These are phyloP conservation scores for Erebia ligea DNA, from an alignment of 2,888 invertebrate species.

Conservation along the genomic window DNA sequence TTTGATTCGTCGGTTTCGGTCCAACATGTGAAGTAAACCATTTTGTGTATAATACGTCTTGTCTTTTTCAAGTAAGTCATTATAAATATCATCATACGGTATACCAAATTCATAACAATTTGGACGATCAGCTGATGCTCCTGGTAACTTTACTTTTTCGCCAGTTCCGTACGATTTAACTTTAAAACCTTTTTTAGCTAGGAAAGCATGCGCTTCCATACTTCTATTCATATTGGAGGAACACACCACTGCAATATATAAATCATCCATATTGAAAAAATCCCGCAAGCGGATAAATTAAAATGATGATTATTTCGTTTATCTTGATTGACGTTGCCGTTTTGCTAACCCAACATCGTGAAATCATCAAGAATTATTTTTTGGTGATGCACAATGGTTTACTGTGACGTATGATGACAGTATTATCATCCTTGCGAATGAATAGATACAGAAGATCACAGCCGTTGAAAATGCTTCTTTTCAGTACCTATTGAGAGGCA, in stretches of 20 bases:
- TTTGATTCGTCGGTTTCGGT: constrained; percentile 98
- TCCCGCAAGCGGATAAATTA: not conserved
- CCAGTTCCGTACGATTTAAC: constrained; percentile 97
- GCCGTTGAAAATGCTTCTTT: no score
- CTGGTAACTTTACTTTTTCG: constrained; percentile 98
- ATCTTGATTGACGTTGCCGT: no score
- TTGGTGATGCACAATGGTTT: no score
- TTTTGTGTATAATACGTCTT: constrained; percentile 98
- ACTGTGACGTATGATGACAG: no score
- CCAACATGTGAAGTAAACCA: constrained; percentile 98
- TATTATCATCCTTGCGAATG: no score
- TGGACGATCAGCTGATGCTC: constrained; percentile 95
- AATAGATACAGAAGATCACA: no score
- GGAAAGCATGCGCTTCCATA: constrained; percentile 99
- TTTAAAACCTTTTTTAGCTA: constrained; percentile 98
- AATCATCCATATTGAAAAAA: constrained; percentile 60
- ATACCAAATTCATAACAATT: constrained; percentile 99
- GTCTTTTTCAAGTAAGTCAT: constrained; percentile 95
- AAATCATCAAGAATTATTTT: no score
- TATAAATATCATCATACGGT: constrained; percentile 97
- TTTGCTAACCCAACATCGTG: no score
- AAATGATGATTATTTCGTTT: no score
- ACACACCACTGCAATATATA: constrained; percentile 97
- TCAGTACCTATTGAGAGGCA: no score
- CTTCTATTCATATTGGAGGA: constrained; percentile 99